A percentile compares a stretch with the other conserved stretches of the same genome.
Conservation (phyloP, 2,113 vertebrate genomes). For the Cinclus cinclus region DNA sequence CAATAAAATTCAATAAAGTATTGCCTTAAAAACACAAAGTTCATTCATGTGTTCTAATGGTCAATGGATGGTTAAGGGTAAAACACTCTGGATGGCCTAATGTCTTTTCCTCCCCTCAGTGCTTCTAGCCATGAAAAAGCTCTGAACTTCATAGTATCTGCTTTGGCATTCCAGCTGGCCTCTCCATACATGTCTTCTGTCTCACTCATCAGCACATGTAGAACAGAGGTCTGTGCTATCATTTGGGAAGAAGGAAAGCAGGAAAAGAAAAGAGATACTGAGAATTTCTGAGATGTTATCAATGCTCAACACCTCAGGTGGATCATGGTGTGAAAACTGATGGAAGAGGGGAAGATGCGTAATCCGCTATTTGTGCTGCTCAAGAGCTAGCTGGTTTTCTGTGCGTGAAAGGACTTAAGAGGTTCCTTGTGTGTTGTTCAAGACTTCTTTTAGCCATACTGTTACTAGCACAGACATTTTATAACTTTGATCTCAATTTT, state of each 20-base stretch:
- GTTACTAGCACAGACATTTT: neutral
- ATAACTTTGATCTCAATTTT: neutral
- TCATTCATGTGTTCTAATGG: neutral
- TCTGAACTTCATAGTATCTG: neutral
- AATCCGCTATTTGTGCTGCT: neutral
- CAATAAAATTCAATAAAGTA: neutral
- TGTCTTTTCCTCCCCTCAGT: neutral
- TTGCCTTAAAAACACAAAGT: neutral
- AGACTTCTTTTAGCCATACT: neutral
- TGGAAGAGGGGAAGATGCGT: neutral
- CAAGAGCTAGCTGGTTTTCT: neutral
- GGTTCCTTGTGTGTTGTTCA: neutral
- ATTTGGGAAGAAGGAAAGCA: neutral
- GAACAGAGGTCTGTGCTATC: neutral
- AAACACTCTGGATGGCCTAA: neutral
- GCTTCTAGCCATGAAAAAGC: neutral
- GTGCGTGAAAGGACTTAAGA: neutral
- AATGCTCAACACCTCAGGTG: neutral
- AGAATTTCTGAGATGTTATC: neutral
- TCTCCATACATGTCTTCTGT: neutral
- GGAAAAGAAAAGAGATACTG: neutral
- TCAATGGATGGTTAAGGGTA: neutral
- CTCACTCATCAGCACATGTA: neutral
- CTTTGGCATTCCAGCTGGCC: neutral
- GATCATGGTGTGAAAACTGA: neutral